Conservation (phyloP, 2,888 invertebrate species). For the Drosophila dives region DNA sequence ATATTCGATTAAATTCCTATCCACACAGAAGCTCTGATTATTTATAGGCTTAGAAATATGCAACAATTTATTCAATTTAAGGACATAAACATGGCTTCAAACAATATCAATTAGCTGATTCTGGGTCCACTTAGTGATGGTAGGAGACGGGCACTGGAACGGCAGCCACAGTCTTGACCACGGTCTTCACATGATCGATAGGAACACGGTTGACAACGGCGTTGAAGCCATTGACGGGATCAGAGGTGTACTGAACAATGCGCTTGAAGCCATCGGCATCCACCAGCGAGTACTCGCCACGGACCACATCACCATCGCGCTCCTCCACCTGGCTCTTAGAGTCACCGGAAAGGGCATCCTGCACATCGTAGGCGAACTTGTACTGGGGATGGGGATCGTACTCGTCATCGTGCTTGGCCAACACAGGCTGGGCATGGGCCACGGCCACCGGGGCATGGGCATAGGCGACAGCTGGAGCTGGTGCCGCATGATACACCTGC, state of each 20-base stretch:
- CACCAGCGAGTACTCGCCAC: slow-evolving; percentile 83
- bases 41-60: slow-evolving; percentile 68
- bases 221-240: slow-evolving; percentile 82
- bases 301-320: slow-evolving; percentile 83
- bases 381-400: slow-evolving; percentile 83
- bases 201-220: slow-evolving; percentile 82
- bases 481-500: slow-evolving; percentile 59
- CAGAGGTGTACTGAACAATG: slow-evolving; percentile 82
- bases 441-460: slow-evolving; percentile 58
- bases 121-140: slow-evolving; percentile 51
- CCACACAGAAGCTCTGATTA: not conserved
- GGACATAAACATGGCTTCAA: slow-evolving; percentile 31
- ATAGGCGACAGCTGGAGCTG: slow-evolving; percentile 58
- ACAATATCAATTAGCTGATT: slow-evolving; percentile 15
- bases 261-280: slow-evolving; percentile 83
- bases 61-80: slow-evolving; percentile 67
- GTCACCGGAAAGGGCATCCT: slow-evolving; percentile 83
- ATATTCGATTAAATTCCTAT: not conserved
- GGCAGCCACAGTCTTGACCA: slow-evolving; percentile 63
- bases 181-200: slow-evolving; percentile 69
- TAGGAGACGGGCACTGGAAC: slow-evolving; percentile 49
- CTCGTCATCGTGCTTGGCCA: slow-evolving; percentile 77
- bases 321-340: slow-evolving; percentile 83
- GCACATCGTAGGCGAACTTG: slow-evolving; percentile 82
- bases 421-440: slow-evolving; percentile 67